Base-by-base conservation (phyloP, 2,113 vertebrate species). In the Dicaeum eximium region DNA sequence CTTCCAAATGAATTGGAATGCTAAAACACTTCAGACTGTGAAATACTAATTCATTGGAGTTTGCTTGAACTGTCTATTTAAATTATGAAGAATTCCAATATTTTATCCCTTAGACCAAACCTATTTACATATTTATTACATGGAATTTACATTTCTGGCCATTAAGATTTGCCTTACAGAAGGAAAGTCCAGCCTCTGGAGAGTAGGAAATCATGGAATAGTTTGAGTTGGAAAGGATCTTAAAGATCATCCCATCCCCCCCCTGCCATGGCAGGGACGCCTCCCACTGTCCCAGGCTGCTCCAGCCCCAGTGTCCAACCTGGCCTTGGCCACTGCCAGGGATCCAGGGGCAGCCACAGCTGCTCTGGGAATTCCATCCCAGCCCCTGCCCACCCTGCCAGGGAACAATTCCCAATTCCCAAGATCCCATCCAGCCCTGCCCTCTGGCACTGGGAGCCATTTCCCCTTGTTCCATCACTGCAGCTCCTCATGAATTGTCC, bases 191-290 rank as follows among this genome's bases (percentile, higher is more conserved):
- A 38, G 38, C 9, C 38, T 38, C 38, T 38, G 38, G 38, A 38
- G 38, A 12, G 38, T 38, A 38, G 38, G 69, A 78, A 94, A 54
- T 47, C 7, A 7, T 5, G 1, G 50, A 15, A 19, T 27, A 28
- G 8, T 7, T 35, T 71, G 56, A 13, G 37, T 1, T 38, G 10
- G 42, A 11, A 28, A 4, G 45, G 31, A 44, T 5, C 2, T 24
- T 3, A 31, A 11, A 35, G 4, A 0, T 2, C 20, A 35, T 0
- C 25, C 8, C 5, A 3, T 14, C 1, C 57, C 31, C 25, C 21
- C 40, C 58, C 23, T 28, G 19, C 48, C 50, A 38, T 23, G 51
- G 51, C 71, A 86, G 83, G 53, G 53, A 44, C 56, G 35, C 22
- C 45, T 77, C 1, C 72, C 62, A 24, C 33, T 33, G 30, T 19